These are phyloP conservation scores for Sarcophaga carnaria DNA, from an alignment of 2,888 invertebrate species.

Conservation along the genomic window DNA sequence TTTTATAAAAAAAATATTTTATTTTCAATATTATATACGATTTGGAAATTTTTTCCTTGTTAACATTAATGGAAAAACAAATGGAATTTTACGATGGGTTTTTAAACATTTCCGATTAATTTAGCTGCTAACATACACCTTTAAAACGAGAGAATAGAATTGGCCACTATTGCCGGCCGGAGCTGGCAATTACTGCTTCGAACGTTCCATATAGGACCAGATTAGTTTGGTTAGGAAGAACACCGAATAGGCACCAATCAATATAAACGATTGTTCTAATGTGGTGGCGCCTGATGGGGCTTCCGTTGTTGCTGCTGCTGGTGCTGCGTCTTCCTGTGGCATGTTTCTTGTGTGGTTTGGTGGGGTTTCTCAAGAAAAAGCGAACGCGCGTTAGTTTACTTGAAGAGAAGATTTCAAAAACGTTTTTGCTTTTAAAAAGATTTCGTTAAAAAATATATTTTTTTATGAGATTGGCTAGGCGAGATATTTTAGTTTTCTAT, in stretches of 20 bases:
- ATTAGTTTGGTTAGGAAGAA: conserved; percentile 42
- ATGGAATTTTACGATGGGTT: too few species aligned
- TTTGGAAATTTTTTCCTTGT: too few species aligned
- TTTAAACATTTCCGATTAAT: too few species aligned
- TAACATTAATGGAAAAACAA: too few species aligned
- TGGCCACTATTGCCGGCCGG: too few species aligned
- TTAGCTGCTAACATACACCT: too few species aligned
- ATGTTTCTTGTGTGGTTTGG: conserved; percentile 5
- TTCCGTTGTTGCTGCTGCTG: neutral
- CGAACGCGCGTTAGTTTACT: neutral
- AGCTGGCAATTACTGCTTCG: neutral
- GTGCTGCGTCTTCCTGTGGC: neutral
- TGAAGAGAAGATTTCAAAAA: conserved; percentile 43
- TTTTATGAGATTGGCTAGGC: neutral
- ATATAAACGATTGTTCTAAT: conserved; percentile 1
- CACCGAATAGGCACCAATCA: conserved; percentile 37
- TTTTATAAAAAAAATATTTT: too few species aligned
- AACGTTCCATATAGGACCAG: conserved; percentile 42
- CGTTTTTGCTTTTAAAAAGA: neutral
- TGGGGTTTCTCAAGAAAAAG: neutral
- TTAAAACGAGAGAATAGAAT: too few species aligned
- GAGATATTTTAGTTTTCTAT: neutral
- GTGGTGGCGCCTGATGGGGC: neutral
- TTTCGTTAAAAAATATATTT: conserved; percentile 16
- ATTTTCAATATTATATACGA: too few species aligned